A percentile compares a stretch with the other conserved stretches of the same genome.
These are phyloP conservation scores for Electrophaes corylata DNA, from an alignment of 2,888 invertebrate genomes.

Conservation along the genomic window DNA sequence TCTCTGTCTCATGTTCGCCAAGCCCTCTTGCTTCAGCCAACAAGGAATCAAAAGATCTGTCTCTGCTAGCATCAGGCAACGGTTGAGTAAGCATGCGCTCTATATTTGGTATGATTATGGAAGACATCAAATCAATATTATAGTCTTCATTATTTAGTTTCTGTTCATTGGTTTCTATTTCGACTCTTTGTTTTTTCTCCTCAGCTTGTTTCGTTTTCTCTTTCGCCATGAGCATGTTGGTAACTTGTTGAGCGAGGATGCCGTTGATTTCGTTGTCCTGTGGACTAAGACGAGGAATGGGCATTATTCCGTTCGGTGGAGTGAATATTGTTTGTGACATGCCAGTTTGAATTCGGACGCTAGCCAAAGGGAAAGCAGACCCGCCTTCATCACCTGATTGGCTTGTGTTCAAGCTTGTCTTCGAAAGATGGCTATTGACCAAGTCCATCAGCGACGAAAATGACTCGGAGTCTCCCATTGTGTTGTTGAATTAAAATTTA, in stretches of 20 bases:
- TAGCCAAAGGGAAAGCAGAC: conserved; percentile 38
- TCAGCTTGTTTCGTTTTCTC: conserved; percentile 59
- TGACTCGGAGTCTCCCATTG: conserved; percentile 65
- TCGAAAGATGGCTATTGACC: conserved; percentile 72
- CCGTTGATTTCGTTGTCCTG: conserved; percentile 56
- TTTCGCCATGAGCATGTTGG: conserved; percentile 72
- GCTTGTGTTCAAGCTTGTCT: conserved; percentile 55
- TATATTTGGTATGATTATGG: conserved; percentile 50
- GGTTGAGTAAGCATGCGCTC: conserved; percentile 29
- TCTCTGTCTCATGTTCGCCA: background rate
- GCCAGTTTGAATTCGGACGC: conserved; percentile 29
- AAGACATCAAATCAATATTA: conserved; percentile 67
- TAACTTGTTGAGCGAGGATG: conserved; percentile 63
- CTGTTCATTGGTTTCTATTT: conserved; percentile 51
- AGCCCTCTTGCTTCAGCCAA: conserved; percentile 38
- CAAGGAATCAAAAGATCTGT: conserved; percentile 59
- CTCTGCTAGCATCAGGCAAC: conserved; percentile 24
- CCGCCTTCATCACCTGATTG: conserved; percentile 41
- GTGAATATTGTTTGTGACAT: conserved; percentile 28
- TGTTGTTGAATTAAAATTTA: conserved; percentile 32
- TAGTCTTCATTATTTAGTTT: conserved; percentile 50
- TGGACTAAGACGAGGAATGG: conserved; percentile 55
- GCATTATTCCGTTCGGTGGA: conserved; percentile 52
- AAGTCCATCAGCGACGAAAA: conserved; percentile 68
- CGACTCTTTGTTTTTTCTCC: conserved; percentile 48